These are phyloP conservation scores for Orussus abietinus DNA, from an alignment of 1,140 invertebrate genomes.

Conservation along the genomic window DNA sequence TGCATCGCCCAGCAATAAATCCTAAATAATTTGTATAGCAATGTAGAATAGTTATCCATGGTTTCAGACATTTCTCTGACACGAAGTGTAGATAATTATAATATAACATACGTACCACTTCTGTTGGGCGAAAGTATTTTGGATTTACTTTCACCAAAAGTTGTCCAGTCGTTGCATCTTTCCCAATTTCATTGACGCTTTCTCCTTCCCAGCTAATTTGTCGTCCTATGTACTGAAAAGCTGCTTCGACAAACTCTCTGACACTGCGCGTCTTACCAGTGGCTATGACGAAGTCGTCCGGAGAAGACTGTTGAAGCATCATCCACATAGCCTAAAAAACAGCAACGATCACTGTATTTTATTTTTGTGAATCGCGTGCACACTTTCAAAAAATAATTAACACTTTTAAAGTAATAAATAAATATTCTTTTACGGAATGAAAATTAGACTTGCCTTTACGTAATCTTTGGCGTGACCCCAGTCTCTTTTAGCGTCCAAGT, in stretches of 20 bases:
- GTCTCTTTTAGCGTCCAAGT: conserved; percentile 93
- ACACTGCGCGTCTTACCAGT: conserved; percentile 95
- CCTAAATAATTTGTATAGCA: conserved; percentile 55
- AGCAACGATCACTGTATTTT: too few species aligned
- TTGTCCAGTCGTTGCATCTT: conserved; percentile 74
- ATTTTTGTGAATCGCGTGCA: too few species aligned
- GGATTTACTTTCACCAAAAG: conserved; percentile 89
- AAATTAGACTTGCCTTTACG: conserved; percentile 71
- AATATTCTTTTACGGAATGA: too few species aligned
- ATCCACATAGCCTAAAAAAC: conserved; percentile 97
- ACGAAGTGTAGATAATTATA: conserved; percentile 10
- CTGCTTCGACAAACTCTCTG: conserved; percentile 90
- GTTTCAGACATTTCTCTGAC: conserved; percentile 11
- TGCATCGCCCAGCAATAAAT: conserved; percentile 85
- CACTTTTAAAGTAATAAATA: too few species aligned
- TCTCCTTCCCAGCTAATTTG: conserved; percentile 81
- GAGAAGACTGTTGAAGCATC: conserved; percentile 92
- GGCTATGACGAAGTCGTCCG: conserved; percentile 97
- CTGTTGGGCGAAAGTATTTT: conserved; percentile 95
- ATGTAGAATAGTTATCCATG: background rate
- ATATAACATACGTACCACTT: conserved; percentile 76
- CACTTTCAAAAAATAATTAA: too few species aligned
- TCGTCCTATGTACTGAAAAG: conserved; percentile 77
- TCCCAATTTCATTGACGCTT: conserved; percentile 83
- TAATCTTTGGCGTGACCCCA: conserved; percentile 99